Base-by-base conservation (phyloP, 2,113 vertebrate species). In the Gambusia affinis region DNA sequence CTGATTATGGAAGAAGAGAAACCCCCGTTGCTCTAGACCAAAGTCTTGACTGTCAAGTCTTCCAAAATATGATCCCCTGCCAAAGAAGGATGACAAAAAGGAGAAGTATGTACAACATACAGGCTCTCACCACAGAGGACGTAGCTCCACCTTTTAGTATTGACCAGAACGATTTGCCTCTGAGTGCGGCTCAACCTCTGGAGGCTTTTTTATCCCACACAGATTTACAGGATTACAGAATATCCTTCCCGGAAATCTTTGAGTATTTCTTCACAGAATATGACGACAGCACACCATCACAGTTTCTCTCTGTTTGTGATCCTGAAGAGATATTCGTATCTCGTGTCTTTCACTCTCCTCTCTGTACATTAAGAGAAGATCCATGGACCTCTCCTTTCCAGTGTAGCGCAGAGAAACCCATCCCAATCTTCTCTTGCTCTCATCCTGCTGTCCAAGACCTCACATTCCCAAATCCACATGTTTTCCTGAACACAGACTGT, bases 281-380 rank as follows among this genome's bases (percentile, higher is more conserved):
- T 39, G 47, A 81, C 15, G 37, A 81, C 22, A 64, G 76, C 22
- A 63, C 17, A 4, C 73, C 80, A 15, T 72, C 42, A 35, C 30
- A 15, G n/a, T 66, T 72, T 37, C 24, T 83, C 37, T 78, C 51
- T 0, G 42, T 75, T 63, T 82, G 12, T 51, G 66, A 85, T 35
- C 80, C 24, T 3, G 69, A 79, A 15, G 82, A 89, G 0, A 81
- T 95, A 69, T 95, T 95, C 0, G 87, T 95, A 71, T 89, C 94
- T 0, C 95, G 96, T 75, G 88, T 91, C 72, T 96, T 94, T 0
- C 95, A 97, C 22, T 93, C 92, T 75, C 89, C 95, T 37, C 94
- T 95, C 66, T 94, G 92, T 2, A 90, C 80, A 94, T 7, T 87
- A 75, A 64, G 73, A 65, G 74, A 70, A 57, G 83, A 85, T 15